phyloP scores from a whole-genome alignment of 2,888 invertebrate genomes.

The Limenitis arthemis region DNA sequence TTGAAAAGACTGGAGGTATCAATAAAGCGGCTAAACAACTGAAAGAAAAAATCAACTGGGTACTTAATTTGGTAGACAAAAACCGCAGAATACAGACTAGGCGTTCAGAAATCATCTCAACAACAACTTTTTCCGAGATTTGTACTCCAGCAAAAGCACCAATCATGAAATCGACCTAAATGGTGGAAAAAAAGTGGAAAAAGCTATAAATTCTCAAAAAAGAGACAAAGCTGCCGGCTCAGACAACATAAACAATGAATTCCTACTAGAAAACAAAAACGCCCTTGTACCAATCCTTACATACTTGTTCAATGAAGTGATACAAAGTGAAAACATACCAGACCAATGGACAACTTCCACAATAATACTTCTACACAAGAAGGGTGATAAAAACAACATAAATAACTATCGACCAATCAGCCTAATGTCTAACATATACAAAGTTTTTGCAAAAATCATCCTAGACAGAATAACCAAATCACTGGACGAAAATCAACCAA shows the following conservation, averaged over 20 bases:
- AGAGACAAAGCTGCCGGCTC: too few species aligned
- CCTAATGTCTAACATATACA: not conserved
- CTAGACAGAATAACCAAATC: not conserved
- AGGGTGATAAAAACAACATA: conserved; percentile 3
- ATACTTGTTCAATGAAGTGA: too few species aligned
- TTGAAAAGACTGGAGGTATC: conserved; percentile 10
- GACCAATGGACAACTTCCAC: conserved; percentile 13
- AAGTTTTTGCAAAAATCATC: not conserved
- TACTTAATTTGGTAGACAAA: conserved; percentile 11
- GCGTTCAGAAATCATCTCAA: conserved; percentile 11
- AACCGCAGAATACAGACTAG: not conserved
- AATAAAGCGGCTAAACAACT: conserved; percentile 8
- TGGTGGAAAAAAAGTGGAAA: not conserved
- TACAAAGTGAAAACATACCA: too few species aligned
- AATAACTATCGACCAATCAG: not conserved
- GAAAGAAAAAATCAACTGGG: conserved; percentile 10
- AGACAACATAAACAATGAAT: too few species aligned
- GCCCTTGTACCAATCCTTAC: too few species aligned
- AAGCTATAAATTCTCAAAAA: too few species aligned
- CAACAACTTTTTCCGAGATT: conserved; percentile 7
- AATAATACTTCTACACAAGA: conserved; percentile 12
- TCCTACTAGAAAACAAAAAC: too few species aligned
- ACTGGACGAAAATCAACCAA: conserved; percentile 11
- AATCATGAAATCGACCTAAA: not conserved
- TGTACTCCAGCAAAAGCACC: conserved; percentile 3